Evolutionary conservation across 2,113 vertebrate genomes (phyloP).

Genomic region (Plecotus auritus): DNA sequence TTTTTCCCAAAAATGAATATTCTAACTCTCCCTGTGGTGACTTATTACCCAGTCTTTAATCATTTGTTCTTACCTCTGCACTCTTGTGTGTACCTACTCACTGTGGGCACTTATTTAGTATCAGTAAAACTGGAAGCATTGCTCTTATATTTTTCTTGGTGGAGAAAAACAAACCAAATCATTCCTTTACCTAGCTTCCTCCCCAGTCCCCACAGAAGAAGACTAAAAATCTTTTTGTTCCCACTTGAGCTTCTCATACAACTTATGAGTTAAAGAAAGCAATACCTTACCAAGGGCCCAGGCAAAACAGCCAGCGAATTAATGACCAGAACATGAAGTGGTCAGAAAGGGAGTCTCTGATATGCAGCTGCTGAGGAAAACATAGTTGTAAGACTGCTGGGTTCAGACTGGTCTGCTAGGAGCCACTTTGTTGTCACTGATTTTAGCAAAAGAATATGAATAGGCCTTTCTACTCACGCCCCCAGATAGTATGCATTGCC

Average conservation of each 20-base stretch:
- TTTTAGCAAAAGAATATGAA: constrained; percentile 6
- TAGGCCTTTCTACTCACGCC: not conserved
- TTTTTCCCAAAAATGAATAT: not conserved
- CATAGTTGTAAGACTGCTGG: not conserved
- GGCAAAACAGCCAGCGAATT: not conserved
- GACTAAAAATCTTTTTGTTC: not conserved
- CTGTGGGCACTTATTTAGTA: not conserved
- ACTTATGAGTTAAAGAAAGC: not conserved
- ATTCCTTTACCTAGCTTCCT: not conserved
- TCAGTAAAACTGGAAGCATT: not conserved
- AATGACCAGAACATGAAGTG: not conserved
- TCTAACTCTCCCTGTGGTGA: not conserved
- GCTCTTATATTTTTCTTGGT: not conserved
- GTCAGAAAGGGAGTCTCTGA: not conserved
- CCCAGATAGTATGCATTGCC: not conserved
- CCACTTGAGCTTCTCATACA: not conserved
- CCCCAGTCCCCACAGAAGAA: not conserved
- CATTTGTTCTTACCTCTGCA: not conserved
- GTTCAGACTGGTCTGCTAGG: not conserved
- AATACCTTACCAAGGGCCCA: not conserved
- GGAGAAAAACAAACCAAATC: not conserved
- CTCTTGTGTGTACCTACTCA: not conserved
- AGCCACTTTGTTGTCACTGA: not conserved
- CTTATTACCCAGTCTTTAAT: not conserved
- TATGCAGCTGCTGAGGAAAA: not conserved